Evolutionary conservation across 2,113 vertebrate genomes (phyloP).

Genomic region (Cairina moschata): DNA sequence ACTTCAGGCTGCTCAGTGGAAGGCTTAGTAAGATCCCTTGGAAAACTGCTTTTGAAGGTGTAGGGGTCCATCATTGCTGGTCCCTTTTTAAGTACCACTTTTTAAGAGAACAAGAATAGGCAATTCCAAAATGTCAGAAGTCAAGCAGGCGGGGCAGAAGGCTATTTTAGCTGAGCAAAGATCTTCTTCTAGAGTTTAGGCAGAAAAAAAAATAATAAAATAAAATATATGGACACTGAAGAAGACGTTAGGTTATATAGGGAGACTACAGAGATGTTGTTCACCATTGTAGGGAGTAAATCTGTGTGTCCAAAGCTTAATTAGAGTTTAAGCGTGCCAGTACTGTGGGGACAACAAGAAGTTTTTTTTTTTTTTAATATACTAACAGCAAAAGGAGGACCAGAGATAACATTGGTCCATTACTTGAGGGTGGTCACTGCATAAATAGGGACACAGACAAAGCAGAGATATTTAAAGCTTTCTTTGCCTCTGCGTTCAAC

Average conservation of each 20-base stretch:
- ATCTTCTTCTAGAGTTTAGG: background rate
- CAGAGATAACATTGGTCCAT: too few relatives aligned
- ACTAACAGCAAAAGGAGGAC: too few relatives aligned
- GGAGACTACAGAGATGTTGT: background rate
- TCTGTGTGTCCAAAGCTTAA: background rate
- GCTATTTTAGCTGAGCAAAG: background rate
- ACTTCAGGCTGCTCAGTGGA: too few relatives aligned
- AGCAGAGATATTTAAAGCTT: too few relatives aligned
- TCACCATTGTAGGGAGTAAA: background rate
- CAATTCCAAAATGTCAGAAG: too few relatives aligned
- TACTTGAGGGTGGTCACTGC: too few relatives aligned
- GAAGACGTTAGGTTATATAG: background rate
- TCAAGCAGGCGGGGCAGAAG: background rate
- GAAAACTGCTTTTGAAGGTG: background rate
- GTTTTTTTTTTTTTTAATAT: background rate
- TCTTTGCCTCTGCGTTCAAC: too few relatives aligned
- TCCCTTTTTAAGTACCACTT: too few relatives aligned
- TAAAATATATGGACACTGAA: background rate
- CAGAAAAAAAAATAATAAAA: background rate
- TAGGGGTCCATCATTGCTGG: background rate
- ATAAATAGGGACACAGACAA: too few relatives aligned
- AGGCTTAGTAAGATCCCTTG: too few relatives aligned
- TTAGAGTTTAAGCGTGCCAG: background rate
- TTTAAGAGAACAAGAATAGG: too few relatives aligned
- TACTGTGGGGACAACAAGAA: background rate